Conservation (phyloP, 2,797 vertebrate genomes). For the Acanthornis magna region DNA sequence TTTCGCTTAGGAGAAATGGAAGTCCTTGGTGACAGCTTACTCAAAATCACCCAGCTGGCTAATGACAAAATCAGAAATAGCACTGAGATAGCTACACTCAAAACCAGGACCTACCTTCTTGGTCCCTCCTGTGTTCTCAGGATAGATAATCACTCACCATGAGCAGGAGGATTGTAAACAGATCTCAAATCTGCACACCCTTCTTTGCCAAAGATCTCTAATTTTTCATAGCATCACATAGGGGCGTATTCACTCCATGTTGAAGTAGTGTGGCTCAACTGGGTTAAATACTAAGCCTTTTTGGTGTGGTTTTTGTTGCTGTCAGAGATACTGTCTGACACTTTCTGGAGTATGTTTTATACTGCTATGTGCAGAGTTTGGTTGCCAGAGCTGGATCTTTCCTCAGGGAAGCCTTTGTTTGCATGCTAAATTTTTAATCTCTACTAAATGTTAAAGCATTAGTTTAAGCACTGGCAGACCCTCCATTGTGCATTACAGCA, state of each 20-base stretch:
- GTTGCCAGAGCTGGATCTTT: background rate
- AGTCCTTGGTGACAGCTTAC: background rate
- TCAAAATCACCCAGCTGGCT: background rate
- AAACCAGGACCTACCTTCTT: background rate
- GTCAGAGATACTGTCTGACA: background rate
- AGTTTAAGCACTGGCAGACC: slow-evolving; percentile 39
- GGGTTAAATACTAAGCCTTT: background rate
- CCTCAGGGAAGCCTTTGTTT: slow-evolving; percentile 8
- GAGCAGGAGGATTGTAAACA: background rate
- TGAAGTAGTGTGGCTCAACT: background rate
- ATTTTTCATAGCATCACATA: background rate
- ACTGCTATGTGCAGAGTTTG: background rate
- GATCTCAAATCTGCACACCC: background rate
- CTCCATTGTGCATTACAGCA: background rate
- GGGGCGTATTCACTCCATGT: background rate
- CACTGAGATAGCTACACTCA: background rate
- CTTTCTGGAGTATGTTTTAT: background rate
- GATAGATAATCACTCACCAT: background rate
- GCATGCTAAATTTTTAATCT: slow-evolving; percentile 43
- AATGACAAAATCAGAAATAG: background rate
- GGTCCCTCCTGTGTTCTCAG: background rate
- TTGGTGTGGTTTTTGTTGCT: background rate
- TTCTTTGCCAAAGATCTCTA: background rate
- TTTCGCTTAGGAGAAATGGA: background rate
- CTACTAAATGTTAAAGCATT: slow-evolving; percentile 59